These are phyloP conservation scores for Thaumatotibia leucotreta DNA, from an alignment of 1,140 invertebrate genomes.

Conservation along the genomic window DNA sequence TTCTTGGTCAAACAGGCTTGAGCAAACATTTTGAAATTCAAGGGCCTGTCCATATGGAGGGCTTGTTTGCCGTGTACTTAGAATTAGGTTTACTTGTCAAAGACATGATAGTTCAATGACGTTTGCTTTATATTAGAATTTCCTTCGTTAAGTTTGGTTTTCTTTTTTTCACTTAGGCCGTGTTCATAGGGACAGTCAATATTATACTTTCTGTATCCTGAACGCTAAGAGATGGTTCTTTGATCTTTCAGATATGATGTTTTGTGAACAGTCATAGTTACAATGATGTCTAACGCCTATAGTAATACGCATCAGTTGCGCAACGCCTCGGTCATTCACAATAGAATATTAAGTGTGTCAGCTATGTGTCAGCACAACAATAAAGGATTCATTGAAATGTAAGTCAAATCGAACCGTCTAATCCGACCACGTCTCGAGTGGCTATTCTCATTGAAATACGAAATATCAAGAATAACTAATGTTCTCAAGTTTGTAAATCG, in stretches of 20 bases:
- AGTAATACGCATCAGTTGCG: conserved; percentile 16
- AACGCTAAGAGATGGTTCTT: neutral
- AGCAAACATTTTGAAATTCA: conserved; percentile 53
- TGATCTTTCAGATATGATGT: neutral
- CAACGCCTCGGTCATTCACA: conserved; percentile 13
- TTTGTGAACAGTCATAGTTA: neutral
- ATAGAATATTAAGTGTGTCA: conserved; percentile 23
- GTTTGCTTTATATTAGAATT: conserved; percentile 13
- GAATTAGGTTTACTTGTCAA: conserved; percentile 41
- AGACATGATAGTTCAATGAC: conserved; percentile 21
- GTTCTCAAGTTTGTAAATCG: conserved; percentile 50
- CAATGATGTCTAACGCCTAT: conserved; percentile 16
- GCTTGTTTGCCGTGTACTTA: conserved; percentile 39
- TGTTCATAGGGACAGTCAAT: neutral
- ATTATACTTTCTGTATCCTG: too few relatives aligned
- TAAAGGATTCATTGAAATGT: conserved; percentile 47
- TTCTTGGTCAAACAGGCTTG: conserved; percentile 42
- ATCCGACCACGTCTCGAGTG: conserved; percentile 57
- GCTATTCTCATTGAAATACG: conserved; percentile 31
- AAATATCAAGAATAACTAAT: conserved; percentile 53
- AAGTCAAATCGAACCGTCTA: conserved; percentile 46
- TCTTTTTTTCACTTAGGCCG: neutral
- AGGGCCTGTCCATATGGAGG: conserved; percentile 44
- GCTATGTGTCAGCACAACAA: conserved; percentile 30
- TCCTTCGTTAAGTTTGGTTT: neutral